Conservation (phyloP, 1,140 invertebrate species). For the Nasonia vitripennis region DNA sequence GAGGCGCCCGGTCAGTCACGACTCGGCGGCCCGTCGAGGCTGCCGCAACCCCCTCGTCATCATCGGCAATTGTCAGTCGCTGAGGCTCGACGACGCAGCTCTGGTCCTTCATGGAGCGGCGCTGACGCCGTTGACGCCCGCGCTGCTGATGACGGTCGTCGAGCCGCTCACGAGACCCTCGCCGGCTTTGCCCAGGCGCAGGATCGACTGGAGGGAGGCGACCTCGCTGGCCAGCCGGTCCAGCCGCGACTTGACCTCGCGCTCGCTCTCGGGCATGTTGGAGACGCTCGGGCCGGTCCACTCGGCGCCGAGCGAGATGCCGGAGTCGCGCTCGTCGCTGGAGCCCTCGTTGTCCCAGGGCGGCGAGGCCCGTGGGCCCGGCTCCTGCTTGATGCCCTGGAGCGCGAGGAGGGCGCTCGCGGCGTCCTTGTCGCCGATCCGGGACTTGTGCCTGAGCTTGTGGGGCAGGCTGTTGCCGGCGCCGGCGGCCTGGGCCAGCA, state of each 20-base stretch:
- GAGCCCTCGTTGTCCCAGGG: conserved; percentile 89
- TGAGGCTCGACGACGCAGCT: conserved; percentile 20
- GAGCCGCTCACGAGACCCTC: conserved; percentile 56
- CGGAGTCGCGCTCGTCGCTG: conserved; percentile 91
- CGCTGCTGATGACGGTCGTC: conserved; percentile 31
- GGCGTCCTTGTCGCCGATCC: conserved; percentile 90
- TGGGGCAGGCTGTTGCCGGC: conserved; percentile 83
- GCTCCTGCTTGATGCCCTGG: conserved; percentile 90
- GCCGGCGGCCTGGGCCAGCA: conserved; percentile 60
- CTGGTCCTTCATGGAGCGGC: conserved; percentile 30
- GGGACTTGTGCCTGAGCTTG: conserved; percentile 94
- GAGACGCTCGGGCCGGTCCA: conserved; percentile 72
- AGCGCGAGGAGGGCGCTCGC: conserved; percentile 85
- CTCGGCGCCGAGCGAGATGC: conserved; percentile 87
- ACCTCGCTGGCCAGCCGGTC: conserved; percentile 91
- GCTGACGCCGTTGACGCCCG: not conserved
- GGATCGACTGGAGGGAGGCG: conserved; percentile 88
- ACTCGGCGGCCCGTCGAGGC: conserved; percentile 17
- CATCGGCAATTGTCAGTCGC: conserved; percentile 37
- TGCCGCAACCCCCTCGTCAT: conserved; percentile 11
- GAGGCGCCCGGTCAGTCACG: conserved; percentile 40
- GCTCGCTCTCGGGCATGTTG: conserved; percentile 78
- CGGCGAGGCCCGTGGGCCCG: conserved; percentile 85
- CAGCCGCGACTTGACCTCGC: conserved; percentile 88
- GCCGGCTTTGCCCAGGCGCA: conserved; percentile 69